Conservation (phyloP, 2,888 invertebrate genomes). For the Muscina levida region DNA sequence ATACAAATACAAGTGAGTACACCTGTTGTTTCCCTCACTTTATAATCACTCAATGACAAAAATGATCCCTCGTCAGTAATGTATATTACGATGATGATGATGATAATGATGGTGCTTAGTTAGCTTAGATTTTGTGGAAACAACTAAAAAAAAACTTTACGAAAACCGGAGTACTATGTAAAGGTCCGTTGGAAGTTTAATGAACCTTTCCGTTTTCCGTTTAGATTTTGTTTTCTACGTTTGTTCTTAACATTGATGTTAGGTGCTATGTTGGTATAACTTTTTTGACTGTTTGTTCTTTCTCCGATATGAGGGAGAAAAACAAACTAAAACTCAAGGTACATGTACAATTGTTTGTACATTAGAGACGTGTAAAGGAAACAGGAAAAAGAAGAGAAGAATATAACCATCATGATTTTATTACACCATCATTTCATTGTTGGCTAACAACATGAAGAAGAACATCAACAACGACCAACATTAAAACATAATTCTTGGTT, state of each 20-base stretch:
- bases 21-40: conserved; percentile 24
- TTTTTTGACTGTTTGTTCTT: conserved; percentile 36
- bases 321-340: conserved; percentile 24
- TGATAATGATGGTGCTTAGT: conserved; percentile 20
- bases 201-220: conserved; percentile 70
- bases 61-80: conserved; percentile 6
- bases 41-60: background rate
- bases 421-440: conserved; percentile 57
- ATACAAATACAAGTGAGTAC: conserved; percentile 12
- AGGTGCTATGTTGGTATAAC: conserved; percentile 40
- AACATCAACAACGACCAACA: conserved; percentile 25
- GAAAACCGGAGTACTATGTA: conserved; percentile 42
- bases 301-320: conserved; percentile 33
- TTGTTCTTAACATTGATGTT: conserved; percentile 18
- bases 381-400: conserved; percentile 7
- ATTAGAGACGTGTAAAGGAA: conserved; percentile 17
- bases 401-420: conserved; percentile 48
- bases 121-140: conserved; percentile 20
- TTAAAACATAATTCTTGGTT: conserved; percentile 40
- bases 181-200: conserved; percentile 73
- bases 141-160: background rate
- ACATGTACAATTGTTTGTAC: conserved; percentile 7
- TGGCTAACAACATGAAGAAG: conserved; percentile 23
- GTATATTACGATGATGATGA: conserved; percentile 24
- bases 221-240: conserved; percentile 37